These are phyloP conservation scores for Byasa hedistus DNA, from an alignment of 2,888 invertebrate species.

Conservation along the genomic window DNA sequence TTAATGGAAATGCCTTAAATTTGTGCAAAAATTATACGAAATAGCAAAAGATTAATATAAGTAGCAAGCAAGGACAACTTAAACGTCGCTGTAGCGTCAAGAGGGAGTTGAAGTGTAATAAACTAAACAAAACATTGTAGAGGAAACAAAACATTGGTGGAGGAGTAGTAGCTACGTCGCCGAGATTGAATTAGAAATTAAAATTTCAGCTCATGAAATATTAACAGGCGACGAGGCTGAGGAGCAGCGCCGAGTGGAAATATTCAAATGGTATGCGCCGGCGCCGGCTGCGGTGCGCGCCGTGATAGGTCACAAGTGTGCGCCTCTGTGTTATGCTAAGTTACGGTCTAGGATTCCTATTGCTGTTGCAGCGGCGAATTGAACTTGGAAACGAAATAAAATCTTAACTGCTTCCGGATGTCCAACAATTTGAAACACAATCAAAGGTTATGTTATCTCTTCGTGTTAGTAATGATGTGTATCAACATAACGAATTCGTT, in stretches of 20 bases:
- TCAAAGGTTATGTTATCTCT: too few relatives aligned
- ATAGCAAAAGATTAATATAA: neutral
- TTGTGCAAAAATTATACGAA: too few relatives aligned
- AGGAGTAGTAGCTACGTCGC: constrained; percentile 36
- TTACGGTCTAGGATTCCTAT: constrained; percentile 44
- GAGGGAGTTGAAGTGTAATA: constrained; percentile 17
- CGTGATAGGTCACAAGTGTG: constrained; percentile 59
- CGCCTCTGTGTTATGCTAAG: constrained; percentile 59
- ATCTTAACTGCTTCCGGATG: too few relatives aligned
- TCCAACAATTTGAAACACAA: too few relatives aligned
- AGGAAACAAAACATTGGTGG: constrained; percentile 27
- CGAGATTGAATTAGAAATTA: constrained; percentile 57
- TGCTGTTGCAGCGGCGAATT: constrained; percentile 38
- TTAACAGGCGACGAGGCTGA: constrained; percentile 56
- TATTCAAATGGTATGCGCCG: constrained; percentile 62
- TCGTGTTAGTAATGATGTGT: too few relatives aligned
- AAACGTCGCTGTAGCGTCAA: neutral
- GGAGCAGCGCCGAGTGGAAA: constrained; percentile 41
- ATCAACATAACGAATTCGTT: too few relatives aligned
- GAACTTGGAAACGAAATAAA: too few relatives aligned
- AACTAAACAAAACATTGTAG: constrained; percentile 22
- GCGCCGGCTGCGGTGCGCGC: constrained; percentile 43
- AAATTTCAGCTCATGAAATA: constrained; percentile 69
- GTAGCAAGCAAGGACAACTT: neutral
- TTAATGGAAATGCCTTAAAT: too few relatives aligned